These are phyloP conservation scores for Hyppa rectilinea DNA, from an alignment of 2,888 invertebrate genomes.

Conservation along the genomic window DNA sequence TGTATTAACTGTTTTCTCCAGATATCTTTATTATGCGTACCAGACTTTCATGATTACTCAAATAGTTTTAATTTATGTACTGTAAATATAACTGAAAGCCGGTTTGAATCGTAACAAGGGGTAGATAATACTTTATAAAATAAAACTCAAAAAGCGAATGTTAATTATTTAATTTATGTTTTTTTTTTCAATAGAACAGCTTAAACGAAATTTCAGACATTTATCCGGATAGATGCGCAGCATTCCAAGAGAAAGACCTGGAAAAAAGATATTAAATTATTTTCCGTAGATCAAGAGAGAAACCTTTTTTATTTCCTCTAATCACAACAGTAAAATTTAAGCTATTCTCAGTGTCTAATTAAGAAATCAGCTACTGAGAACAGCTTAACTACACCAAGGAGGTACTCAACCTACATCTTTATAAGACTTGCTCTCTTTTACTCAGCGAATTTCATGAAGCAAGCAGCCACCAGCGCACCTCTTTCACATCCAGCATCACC, in stretches of 20 bases:
- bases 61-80: not conserved
- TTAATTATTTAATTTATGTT: not conserved
- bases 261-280: not conserved
- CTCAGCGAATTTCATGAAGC: not conserved
- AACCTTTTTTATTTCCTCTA: too few relatives aligned
- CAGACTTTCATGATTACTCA: not conserved
- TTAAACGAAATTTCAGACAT: not conserved
- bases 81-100: too few relatives aligned
- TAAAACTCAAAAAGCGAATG: not conserved
- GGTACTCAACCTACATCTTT: not conserved
- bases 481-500: constrained; percentile 42
- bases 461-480: constrained; percentile 21
- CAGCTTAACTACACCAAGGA: too few relatives aligned
- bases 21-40: not conserved
- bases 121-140: not conserved
- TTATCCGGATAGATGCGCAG: too few relatives aligned
- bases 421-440: not conserved
- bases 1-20: not conserved
- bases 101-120: too few relatives aligned
- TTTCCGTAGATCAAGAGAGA: not conserved
- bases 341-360: too few relatives aligned
- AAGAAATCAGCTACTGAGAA: too few relatives aligned
- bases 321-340: too few relatives aligned
- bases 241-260: constrained; percentile 1
- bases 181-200: too few relatives aligned